Conservation (phyloP, 37 sponge, comb jelly and placozoan genomes). For the Oscarella lobularis region DNA sequence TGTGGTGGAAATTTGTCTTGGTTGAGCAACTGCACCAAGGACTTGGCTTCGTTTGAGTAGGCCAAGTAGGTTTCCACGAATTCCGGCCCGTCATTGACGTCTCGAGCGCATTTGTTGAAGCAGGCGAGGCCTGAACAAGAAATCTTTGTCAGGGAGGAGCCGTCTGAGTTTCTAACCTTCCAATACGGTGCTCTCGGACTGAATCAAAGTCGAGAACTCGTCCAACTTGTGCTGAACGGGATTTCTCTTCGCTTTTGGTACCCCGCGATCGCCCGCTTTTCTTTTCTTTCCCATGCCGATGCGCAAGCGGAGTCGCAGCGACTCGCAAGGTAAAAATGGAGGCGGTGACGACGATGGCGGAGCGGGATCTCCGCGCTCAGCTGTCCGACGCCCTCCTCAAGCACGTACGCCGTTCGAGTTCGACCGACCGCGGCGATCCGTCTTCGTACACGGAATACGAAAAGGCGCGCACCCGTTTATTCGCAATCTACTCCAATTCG, state of each 20-base stretch:
- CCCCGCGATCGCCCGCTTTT: no score
- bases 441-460: background rate
- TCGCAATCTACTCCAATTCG: background rate
- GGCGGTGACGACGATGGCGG: no score
- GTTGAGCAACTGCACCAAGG: background rate
- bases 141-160: no score
- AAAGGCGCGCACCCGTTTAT: background rate
- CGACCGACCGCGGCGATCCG: background rate
- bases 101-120: background rate
- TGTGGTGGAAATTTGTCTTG: no score
- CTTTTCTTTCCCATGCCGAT: no score
- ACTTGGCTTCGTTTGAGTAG: background rate
- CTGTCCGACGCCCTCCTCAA: background rate
- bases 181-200: background rate
- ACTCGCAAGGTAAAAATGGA: no score
- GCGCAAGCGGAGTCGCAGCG: no score
- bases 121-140: no score
- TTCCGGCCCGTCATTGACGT: background rate
- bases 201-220: background rate
- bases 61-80: background rate
- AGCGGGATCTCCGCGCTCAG: no score
- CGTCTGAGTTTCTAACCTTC: no score
- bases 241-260: background rate
- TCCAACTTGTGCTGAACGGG: background rate
- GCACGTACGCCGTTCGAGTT: background rate